Evolutionary conservation across 2,888 invertebrate species (phyloP).

Genomic region (Lepidocyrtinus sp.): DNA sequence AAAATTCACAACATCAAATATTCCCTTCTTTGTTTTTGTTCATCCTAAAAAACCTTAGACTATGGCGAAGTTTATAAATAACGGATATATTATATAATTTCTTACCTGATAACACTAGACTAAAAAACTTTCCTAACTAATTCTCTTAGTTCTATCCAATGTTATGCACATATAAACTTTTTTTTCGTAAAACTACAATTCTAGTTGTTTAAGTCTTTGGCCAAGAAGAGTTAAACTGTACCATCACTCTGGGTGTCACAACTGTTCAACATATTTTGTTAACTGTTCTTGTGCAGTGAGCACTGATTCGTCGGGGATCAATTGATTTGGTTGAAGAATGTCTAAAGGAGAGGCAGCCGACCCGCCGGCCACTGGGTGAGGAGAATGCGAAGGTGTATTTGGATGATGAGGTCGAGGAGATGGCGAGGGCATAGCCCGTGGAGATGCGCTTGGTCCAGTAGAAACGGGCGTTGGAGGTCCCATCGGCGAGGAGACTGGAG

Average conservation of each 20-base stretch:
- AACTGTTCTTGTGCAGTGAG: constrained; percentile 95
- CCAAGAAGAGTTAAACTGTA: constrained; percentile 56
- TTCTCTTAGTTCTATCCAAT: constrained; percentile 20
- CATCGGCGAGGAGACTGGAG: constrained; percentile 69
- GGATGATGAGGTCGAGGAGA: constrained; percentile 69
- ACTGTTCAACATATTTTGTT: constrained; percentile 95
- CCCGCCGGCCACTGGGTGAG: constrained; percentile 69
- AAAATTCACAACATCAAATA: neutral
- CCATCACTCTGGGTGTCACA: constrained; percentile 74
- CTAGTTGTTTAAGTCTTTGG: constrained; percentile 63
- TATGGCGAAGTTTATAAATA: neutral
- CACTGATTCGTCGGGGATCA: constrained; percentile 79
- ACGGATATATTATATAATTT: constrained; percentile 1
- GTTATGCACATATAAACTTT: constrained; percentile 47
- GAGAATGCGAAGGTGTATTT: constrained; percentile 68
- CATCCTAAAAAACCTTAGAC: neutral
- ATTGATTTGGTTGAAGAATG: constrained; percentile 74
- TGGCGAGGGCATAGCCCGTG: constrained; percentile 68
- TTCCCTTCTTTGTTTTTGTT: neutral
- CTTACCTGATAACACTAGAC: too few relatives aligned
- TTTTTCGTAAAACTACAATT: constrained; percentile 49
- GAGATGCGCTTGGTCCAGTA: constrained; percentile 69
- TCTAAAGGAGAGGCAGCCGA: constrained; percentile 70
- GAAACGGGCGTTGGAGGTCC: constrained; percentile 70
- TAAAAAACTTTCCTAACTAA: too few relatives aligned